Base-by-base conservation (phyloP, 1,140 invertebrate genomes). In the Capitella teleta region DNA sequence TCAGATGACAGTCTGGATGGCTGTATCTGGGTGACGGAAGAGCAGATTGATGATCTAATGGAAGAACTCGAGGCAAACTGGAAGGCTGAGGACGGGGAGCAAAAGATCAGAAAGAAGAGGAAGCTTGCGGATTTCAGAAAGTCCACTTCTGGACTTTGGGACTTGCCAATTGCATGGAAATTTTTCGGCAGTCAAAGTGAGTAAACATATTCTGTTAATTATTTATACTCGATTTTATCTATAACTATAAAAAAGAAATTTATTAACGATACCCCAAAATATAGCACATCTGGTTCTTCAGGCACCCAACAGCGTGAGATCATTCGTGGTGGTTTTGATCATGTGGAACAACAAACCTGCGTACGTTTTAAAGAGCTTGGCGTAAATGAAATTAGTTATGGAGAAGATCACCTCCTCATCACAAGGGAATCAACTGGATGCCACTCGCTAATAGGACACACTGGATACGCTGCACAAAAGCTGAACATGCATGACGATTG, bases 41-140 rank as follows among this genome's bases (percentile, higher is more conserved):
- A 47, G 2, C 45, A 47, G 45, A 14, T 47, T 4, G 45, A 47
- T 6, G 19, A 16, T 26, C 25, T 47, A 18, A n/a, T 30, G 38
- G 1, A 2, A 2, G 16, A 40, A 6, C 38, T n/a, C n/a, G n/a
- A n/a, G n/a, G n/a, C n/a, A n/a, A n/a, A 19, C 10, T 8, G 38
- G 8, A 40, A 19, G 19, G 10, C 23, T 4, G n/a, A 5, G 43
- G 16, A 32, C 21, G 43, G 8, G 43, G 2, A 30, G 28, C 6
- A 28, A 24, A 24, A 19, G 43, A 24, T 21, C 23, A 14, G 19
- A 16, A 5, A 45, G 3, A 32, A 4, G 14, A 6, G 26, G 8
- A 0, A 8, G 28, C 23, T 32, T 25, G 2, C 28, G 10, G n/a
- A 45, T 8, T 66, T 67, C 38, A 67, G 61, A 38, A 34, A 34